Percentiles rank a stretch among this genome's conserved stretches.
phyloP scores from a whole-genome alignment of 2,797 vertebrate genomes.

The Microchirus variegatus region DNA sequence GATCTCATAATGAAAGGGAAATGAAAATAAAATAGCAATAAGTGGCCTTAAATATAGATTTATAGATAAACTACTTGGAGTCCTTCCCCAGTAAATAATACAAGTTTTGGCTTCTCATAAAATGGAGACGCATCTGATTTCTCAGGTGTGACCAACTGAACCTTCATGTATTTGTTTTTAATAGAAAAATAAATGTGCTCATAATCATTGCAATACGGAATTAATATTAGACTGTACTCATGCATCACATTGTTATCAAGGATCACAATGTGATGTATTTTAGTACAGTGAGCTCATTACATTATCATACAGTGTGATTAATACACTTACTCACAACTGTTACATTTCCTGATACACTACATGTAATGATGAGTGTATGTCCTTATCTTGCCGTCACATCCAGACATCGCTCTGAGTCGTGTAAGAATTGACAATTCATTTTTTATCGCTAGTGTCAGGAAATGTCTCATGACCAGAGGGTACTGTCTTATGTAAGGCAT shows the following conservation, averaged over 20 bases:
- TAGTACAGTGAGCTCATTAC: background rate
- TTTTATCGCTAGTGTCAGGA: slow-evolving; percentile 57
- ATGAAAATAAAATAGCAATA: slow-evolving; percentile 3
- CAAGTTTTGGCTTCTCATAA: background rate
- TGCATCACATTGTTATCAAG: too few relatives aligned
- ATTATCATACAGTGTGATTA: background rate
- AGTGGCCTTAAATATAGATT: slow-evolving; percentile 7
- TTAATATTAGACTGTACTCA: slow-evolving; percentile 3
- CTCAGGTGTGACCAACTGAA: slow-evolving; percentile 12
- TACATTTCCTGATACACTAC: background rate
- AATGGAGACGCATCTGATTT: background rate
- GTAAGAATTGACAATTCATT: slow-evolving; percentile 60
- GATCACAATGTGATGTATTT: background rate
- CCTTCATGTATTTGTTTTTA: background rate
- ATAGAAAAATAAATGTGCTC: background rate
- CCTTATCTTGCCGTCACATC: background rate
- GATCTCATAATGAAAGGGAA: slow-evolving; percentile 3
- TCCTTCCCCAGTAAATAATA: background rate
- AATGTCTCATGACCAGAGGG: slow-evolving; percentile 58
- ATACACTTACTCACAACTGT: too few relatives aligned
- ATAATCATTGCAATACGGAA: background rate
- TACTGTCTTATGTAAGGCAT: slow-evolving; percentile 55
- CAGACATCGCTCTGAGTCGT: slow-evolving; percentile 20
- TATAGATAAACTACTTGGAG: background rate
- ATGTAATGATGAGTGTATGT: background rate